Percentiles rank a stretch among this genome's conserved stretches.
phyloP scores from a whole-genome alignment of 2,797 vertebrate species.

The Spondyliosoma cantharus region DNA sequence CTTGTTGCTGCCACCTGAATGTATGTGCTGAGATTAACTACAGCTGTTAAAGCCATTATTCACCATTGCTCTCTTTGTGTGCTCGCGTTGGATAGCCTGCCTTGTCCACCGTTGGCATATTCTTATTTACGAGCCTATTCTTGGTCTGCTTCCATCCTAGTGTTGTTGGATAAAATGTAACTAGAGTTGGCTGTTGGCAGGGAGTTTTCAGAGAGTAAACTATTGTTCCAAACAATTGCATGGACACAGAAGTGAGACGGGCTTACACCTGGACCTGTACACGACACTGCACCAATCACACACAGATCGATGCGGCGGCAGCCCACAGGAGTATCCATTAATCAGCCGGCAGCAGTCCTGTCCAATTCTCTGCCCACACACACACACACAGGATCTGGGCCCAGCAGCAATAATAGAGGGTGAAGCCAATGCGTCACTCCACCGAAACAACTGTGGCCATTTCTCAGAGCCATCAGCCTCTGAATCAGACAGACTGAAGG shows the following conservation, averaged over 20 bases:
- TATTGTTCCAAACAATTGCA: slow-evolving; percentile 2
- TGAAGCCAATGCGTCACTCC: slow-evolving; percentile 45
- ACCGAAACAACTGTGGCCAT: slow-evolving; percentile 33
- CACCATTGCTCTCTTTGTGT: too few relatives aligned
- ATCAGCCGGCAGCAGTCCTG: slow-evolving; percentile 62
- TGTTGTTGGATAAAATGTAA: neutral
- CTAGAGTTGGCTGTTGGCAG: neutral
- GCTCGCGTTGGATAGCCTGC: too few relatives aligned
- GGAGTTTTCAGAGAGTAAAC: neutral
- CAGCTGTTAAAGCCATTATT: too few relatives aligned
- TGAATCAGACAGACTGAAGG: slow-evolving; percentile 33
- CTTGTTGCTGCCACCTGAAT: too few relatives aligned
- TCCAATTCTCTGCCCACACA: slow-evolving; percentile 33
- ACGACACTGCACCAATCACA: slow-evolving; percentile 36
- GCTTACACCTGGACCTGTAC: slow-evolving; percentile 6
- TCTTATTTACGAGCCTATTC: too few relatives aligned
- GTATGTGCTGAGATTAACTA: too few relatives aligned
- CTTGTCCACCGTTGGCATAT: too few relatives aligned
- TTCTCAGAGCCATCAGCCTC: slow-evolving; percentile 51
- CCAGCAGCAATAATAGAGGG: slow-evolving; percentile 15
- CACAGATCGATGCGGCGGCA: slow-evolving; percentile 52
- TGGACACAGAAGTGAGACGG: slow-evolving; percentile 6
- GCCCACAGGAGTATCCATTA: slow-evolving; percentile 53
- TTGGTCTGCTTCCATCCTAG: too few relatives aligned
- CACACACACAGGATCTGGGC: neutral